phyloP scores from a whole-genome alignment of 2,888 invertebrate genomes.

The Sipunculus nudus region DNA sequence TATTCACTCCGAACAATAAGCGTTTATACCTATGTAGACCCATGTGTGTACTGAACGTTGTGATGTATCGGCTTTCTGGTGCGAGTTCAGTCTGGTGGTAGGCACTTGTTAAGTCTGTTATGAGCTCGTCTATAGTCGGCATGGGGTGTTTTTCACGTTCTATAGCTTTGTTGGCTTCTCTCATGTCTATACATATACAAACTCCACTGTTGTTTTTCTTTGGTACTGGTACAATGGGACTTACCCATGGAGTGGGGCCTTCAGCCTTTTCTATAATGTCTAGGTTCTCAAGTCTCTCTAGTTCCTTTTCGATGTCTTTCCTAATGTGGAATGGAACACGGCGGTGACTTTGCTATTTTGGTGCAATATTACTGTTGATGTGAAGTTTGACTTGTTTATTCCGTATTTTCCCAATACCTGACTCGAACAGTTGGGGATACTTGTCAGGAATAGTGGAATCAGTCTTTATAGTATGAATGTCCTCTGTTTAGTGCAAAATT shows the following conservation, averaged over 20 bases:
- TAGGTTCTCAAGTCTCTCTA: constrained; percentile 36
- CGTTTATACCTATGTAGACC: constrained; percentile 33
- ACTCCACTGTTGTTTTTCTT: constrained; percentile 38
- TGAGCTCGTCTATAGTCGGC: constrained; percentile 40
- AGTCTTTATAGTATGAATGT: no score
- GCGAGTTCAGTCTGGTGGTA: constrained; percentile 35
- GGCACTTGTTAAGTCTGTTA: constrained; percentile 37
- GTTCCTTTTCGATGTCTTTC: constrained; percentile 37
- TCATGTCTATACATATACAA: constrained; percentile 44
- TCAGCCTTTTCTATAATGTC: constrained; percentile 46
- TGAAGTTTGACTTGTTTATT: constrained; percentile 30
- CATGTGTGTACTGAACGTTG: constrained; percentile 36
- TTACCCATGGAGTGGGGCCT: constrained; percentile 49
- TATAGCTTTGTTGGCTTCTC: constrained; percentile 37
- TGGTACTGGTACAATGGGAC: constrained; percentile 45
- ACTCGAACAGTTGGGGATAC: not conserved
- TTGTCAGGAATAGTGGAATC: no score
- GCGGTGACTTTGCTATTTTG: constrained; percentile 30
- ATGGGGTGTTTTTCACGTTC: constrained; percentile 37
- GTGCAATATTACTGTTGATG: constrained; percentile 23
- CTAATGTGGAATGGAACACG: constrained; percentile 41
- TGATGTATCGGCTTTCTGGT: constrained; percentile 31
- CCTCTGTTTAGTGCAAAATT: no score
- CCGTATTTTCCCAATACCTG: constrained; percentile 19
- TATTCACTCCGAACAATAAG: constrained; percentile 21